A percentile compares a stretch with the other conserved stretches of the same genome.
Evolutionary conservation across 2,888 invertebrate genomes (phyloP).

Genomic region (Melinaea marsaeus): DNA sequence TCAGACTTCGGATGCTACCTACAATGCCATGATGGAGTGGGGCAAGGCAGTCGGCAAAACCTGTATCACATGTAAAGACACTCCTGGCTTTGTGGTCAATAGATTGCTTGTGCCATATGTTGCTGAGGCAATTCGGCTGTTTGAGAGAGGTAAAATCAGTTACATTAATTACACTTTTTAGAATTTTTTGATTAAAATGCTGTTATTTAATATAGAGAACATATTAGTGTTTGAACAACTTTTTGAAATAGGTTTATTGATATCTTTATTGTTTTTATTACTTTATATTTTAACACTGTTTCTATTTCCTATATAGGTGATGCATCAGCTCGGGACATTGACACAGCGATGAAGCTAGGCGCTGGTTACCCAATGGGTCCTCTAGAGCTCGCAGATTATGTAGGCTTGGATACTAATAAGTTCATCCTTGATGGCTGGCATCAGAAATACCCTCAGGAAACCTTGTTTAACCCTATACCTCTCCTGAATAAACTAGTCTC

Average conservation of each 20-base stretch:
- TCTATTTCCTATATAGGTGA: conserved; percentile 69
- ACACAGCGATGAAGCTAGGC: conserved; percentile 94
- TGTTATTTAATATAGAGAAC: neutral
- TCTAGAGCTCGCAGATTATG: conserved; percentile 90
- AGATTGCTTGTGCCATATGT: conserved; percentile 90
- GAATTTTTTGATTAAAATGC: neutral
- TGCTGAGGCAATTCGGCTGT: conserved; percentile 87
- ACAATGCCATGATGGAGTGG: conserved; percentile 84
- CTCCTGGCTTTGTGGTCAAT: conserved; percentile 95
- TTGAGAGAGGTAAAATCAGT: conserved; percentile 82
- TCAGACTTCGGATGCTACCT: conserved; percentile 88
- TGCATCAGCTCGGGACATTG: conserved; percentile 87
- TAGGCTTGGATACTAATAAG: conserved; percentile 88
- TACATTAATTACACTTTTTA: neutral
- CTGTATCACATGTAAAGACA: conserved; percentile 93
- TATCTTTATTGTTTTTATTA: too few species aligned
- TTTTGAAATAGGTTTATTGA: neutral
- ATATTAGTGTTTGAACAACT: too few species aligned
- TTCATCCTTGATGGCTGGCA: conserved; percentile 89
- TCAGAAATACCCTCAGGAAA: conserved; percentile 69
- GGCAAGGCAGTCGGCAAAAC: conserved; percentile 89
- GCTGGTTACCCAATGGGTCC: conserved; percentile 95
- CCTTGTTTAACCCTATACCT: conserved; percentile 62
- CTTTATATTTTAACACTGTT: neutral
- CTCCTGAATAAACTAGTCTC: conserved; percentile 82